Conservation (phyloP, 2,888 invertebrate species). For the Epinotia nisella region DNA sequence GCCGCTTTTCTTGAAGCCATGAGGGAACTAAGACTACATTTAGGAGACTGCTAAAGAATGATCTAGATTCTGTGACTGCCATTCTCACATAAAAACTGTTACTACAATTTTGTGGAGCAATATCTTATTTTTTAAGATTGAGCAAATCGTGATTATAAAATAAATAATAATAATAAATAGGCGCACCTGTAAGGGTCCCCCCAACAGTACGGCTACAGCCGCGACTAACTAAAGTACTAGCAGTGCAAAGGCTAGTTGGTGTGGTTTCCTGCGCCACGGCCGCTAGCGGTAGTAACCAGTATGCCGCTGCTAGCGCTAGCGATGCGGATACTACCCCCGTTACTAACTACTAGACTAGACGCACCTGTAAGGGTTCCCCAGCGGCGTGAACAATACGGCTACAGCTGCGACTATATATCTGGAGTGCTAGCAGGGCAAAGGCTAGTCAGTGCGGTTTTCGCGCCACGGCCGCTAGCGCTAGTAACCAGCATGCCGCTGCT, state of each 20-base stretch:
- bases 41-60: no score
- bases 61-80: no score
- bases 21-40: no score
- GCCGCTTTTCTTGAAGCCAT: no score
- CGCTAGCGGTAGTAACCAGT: slow-evolving; percentile 55
- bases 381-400: slow-evolving; percentile 82
- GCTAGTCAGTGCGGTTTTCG: slow-evolving; percentile 49
- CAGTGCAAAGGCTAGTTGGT: no score
- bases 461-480: slow-evolving; percentile 52
- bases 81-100: no score
- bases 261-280: neutral
- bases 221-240: no score
- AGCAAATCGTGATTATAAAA: no score
- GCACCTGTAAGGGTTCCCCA: slow-evolving; percentile 87
- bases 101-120: no score
- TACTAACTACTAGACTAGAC: neutral
- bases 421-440: slow-evolving; percentile 27
- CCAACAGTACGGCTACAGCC: neutral
- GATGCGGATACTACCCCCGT: no score
- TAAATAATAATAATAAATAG: neutral
- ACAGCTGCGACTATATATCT: slow-evolving; percentile 51
- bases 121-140: no score
- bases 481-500: slow-evolving; percentile 39
- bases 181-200: slow-evolving; percentile 86
- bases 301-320: no score